Conservation (phyloP, 1,140 invertebrate species). For the Gryon sp. region DNA sequence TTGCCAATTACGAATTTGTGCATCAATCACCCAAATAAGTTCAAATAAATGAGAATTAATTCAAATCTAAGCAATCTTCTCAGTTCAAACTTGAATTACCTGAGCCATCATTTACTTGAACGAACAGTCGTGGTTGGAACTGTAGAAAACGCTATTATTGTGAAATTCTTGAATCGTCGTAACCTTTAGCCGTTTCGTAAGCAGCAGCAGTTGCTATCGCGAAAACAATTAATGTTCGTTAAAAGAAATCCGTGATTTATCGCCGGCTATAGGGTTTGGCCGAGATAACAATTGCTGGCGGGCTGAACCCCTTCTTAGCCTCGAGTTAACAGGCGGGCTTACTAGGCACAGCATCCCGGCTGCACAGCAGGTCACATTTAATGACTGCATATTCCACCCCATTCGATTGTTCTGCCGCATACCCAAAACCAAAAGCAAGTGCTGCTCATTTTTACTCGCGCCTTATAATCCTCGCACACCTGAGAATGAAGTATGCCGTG, state of each 20-base stretch:
- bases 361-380: slow-evolving; percentile 63
- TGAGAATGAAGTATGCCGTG: slow-evolving; percentile 37
- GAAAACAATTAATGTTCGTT: slow-evolving; percentile 80
- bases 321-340: slow-evolving; percentile 69
- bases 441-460: slow-evolving; percentile 49
- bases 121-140: slow-evolving; percentile 53
- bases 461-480: slow-evolving; percentile 41
- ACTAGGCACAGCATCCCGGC: slow-evolving; percentile 57
- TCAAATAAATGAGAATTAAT: slow-evolving; percentile 58
- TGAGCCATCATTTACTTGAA: slow-evolving; percentile 57
- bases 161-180: slow-evolving; percentile 70
- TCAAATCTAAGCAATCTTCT: slow-evolving; percentile 63
- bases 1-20: slow-evolving; percentile 47
- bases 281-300: slow-evolving; percentile 74
- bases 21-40: slow-evolving; percentile 51
- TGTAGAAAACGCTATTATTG: slow-evolving; percentile 67
- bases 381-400: slow-evolving; percentile 66
- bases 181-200: slow-evolving; percentile 69
- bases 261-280: slow-evolving; percentile 63
- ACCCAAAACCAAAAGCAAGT: slow-evolving; percentile 46
- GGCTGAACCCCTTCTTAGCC: slow-evolving; percentile 69
- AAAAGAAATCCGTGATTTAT: slow-evolving; percentile 80
- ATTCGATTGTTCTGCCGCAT: slow-evolving; percentile 59
- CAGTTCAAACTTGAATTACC: slow-evolving; percentile 62
- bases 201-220: slow-evolving; percentile 74